These are phyloP conservation scores for Ctenosaura bakeri DNA, from an alignment of 2,797 vertebrate genomes.

Conservation along the genomic window DNA sequence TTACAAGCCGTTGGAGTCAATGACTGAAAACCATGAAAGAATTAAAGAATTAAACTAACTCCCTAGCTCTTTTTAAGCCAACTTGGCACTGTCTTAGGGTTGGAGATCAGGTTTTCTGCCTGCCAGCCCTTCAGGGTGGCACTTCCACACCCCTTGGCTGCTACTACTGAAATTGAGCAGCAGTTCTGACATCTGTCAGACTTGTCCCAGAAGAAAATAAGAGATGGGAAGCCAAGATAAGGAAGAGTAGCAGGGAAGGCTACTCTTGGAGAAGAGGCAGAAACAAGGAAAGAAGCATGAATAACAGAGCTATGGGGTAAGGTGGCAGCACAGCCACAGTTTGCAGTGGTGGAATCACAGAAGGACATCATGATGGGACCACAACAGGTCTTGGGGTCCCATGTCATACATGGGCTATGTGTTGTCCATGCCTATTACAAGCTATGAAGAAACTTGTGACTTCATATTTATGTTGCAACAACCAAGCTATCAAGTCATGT, in stretches of 20 bases:
- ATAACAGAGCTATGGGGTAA: too few relatives aligned
- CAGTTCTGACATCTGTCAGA: neutral
- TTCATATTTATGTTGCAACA: constrained; percentile 1
- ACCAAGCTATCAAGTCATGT: neutral
- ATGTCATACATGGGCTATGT: neutral
- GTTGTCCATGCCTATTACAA: neutral
- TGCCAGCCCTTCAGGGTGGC: neutral
- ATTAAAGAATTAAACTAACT: neutral
- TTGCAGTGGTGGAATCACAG: neutral
- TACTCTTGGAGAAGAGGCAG: neutral
- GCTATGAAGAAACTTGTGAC: neutral
- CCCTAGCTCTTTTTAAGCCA: too few relatives aligned
- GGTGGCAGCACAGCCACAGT: neutral
- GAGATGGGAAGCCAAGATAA: neutral
- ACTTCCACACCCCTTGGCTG: neutral
- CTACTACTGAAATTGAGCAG: neutral
- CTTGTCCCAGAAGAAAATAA: neutral
- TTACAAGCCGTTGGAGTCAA: neutral
- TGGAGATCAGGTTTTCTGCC: neutral
- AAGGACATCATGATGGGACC: neutral
- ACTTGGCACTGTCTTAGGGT: too few relatives aligned
- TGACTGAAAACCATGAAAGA: neutral
- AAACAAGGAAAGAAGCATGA: neutral
- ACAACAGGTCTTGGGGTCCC: neutral
- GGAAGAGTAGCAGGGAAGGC: neutral